Conservation (phyloP, 2,797 vertebrate species). For the Hemitrygon akajei region DNA sequence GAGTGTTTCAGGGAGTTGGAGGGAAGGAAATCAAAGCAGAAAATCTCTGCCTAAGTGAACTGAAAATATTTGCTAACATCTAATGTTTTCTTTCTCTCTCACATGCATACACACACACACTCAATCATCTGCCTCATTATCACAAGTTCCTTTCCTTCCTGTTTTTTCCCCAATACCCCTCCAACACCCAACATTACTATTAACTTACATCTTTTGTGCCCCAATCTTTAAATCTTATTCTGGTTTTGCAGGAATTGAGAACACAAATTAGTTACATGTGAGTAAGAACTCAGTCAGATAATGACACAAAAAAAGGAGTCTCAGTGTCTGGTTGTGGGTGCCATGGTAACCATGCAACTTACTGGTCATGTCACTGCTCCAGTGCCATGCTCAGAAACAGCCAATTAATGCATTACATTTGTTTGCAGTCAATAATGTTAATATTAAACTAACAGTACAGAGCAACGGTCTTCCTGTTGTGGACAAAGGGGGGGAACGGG, state of each 20-base stretch:
- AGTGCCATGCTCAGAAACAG: neutral
- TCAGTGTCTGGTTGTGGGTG: neutral
- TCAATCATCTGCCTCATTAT: neutral
- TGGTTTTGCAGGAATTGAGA: neutral
- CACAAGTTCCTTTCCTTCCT: neutral
- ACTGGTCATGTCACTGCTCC: neutral
- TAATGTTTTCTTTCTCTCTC: neutral
- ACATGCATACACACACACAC: neutral
- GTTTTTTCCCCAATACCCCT: too few species aligned
- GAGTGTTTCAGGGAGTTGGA: neutral
- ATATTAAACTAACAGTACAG: too few species aligned
- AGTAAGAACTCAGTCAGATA: neutral
- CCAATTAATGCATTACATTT: neutral
- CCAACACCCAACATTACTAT: neutral
- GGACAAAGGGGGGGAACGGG: too few species aligned
- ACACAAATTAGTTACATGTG: neutral
- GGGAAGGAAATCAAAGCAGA: neutral
- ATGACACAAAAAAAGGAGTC: neutral
- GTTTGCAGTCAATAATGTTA: too few species aligned
- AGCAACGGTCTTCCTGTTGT: too few species aligned
- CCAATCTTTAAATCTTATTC: neutral
- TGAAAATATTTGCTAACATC: neutral
- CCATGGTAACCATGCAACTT: neutral
- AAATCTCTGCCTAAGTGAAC: neutral
- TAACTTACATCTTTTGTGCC: neutral